Evolutionary conservation across 2,113 vertebrate species (phyloP).

Genomic region (Peromyscus maniculatus): DNA sequence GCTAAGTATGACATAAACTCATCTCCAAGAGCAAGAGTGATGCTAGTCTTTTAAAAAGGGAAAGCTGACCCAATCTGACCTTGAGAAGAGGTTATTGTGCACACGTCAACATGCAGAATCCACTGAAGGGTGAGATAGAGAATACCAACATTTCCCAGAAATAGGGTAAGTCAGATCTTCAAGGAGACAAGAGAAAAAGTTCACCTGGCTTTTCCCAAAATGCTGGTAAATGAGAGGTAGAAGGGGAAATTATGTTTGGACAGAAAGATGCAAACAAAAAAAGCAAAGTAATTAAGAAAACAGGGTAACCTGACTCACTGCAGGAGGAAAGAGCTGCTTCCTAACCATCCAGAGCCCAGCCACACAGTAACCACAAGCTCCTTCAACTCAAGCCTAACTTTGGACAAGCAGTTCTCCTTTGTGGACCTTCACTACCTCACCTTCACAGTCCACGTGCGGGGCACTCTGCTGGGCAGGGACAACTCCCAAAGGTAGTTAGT

Average conservation of each 20-base stretch:
- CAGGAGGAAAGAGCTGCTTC: not conserved
- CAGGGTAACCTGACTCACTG: not conserved
- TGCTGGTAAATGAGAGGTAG: not conserved
- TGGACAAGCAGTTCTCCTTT: not conserved
- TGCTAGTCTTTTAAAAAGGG: not conserved
- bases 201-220: not conserved
- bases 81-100: slow-evolving; percentile 33
- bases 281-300: not conserved
- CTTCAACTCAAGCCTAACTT: not conserved
- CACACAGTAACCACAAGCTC: not conserved
- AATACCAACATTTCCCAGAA: not conserved
- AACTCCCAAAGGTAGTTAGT: not conserved
- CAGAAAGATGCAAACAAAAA: not conserved
- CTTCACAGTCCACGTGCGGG: not conserved
- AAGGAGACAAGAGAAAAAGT: not conserved
- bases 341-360: not conserved
- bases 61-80: slow-evolving; percentile 60
- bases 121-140: not conserved
- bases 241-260: not conserved
- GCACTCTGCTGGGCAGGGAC: not conserved
- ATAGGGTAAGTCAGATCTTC: not conserved
- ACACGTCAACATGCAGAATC: not conserved
- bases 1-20: not conserved
- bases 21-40: slow-evolving; percentile 15
- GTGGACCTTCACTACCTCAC: not conserved